A percentile compares a stretch with the other conserved stretches of the same genome.
These are phyloP conservation scores for Salvelinus sp. DNA, from an alignment of 2,113 vertebrate genomes.

Conservation along the genomic window DNA sequence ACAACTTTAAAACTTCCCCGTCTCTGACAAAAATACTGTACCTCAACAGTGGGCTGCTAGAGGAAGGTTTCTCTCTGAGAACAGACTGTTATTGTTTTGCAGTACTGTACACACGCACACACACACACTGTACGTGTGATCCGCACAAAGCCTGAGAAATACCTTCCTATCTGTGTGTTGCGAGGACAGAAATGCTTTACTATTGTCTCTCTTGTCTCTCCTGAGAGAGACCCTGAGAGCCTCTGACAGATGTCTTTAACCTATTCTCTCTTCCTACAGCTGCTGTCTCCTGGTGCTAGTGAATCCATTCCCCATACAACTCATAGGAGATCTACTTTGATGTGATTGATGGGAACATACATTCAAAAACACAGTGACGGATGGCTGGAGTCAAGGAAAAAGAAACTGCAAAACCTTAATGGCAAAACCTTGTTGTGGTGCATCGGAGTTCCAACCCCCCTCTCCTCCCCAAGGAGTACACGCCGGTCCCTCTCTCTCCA, in stretches of 20 bases:
- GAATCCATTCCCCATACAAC: conserved; percentile 17
- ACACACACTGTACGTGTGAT: too few relatives aligned
- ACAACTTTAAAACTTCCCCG: neutral
- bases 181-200: conserved; percentile 45
- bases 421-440: conserved; percentile 59
- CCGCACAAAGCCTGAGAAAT: too few relatives aligned
- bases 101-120: too few relatives aligned
- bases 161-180: conserved; percentile 14
- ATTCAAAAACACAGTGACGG: conserved; percentile 23
- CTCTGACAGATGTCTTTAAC: conserved; percentile 41
- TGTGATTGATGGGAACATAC: conserved; percentile 25
- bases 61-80: conserved; percentile 25
- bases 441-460: conserved; percentile 25
- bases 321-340: conserved; percentile 24
- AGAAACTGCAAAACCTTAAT: conserved; percentile 48
- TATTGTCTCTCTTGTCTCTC: conserved; percentile 45
- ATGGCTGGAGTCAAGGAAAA: neutral
- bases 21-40: too few relatives aligned
- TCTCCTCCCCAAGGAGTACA: neutral
- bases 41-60: conserved; percentile 8
- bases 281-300: conserved; percentile 14
- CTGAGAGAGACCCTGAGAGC: conserved; percentile 23
- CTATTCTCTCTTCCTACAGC: conserved; percentile 20
- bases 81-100: too few relatives aligned
- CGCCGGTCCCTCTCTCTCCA: neutral